Evolutionary conservation across 2,113 vertebrate species (phyloP).

Genomic region (Hippocampus abdominalis): DNA sequence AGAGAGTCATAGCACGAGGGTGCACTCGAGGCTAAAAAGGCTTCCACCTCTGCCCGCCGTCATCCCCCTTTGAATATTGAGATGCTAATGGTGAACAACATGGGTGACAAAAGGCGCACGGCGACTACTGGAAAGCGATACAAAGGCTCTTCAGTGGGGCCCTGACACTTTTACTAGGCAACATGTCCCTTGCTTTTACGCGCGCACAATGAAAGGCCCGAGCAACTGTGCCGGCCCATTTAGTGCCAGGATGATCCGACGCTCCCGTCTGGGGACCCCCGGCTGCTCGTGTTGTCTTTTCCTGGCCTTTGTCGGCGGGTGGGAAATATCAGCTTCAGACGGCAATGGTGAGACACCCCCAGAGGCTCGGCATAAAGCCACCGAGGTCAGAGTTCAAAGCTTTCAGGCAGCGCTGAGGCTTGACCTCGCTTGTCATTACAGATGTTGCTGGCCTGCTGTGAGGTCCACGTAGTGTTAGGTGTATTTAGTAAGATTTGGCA

Average conservation of each 20-base stretch:
- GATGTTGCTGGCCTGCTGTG: constrained; percentile 51
- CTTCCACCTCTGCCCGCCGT: constrained; percentile 53
- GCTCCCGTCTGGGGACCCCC: constrained; percentile 43
- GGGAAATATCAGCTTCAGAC: constrained; percentile 52
- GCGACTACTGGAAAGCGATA: constrained; percentile 53
- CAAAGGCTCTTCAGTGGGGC: constrained; percentile 70
- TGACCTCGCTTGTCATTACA: constrained; percentile 42
- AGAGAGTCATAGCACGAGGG: constrained; percentile 37
- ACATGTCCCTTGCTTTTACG: constrained; percentile 73
- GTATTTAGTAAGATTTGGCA: background rate
- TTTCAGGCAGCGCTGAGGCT: constrained; percentile 49
- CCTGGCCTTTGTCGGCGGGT: constrained; percentile 46
- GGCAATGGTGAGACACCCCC: constrained; percentile 40
- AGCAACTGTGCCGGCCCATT: constrained; percentile 61
- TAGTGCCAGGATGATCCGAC: constrained; percentile 25
- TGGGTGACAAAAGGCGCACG: constrained; percentile 63
- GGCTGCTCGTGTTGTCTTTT: constrained; percentile 35
- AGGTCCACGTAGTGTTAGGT: constrained; percentile 37
- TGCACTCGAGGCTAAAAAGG: constrained; percentile 53
- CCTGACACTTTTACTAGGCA: constrained; percentile 77
- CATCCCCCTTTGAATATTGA: constrained; percentile 72
- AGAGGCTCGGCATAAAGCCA: constrained; percentile 35
- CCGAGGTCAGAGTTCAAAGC: constrained; percentile 66
- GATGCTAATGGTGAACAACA: constrained; percentile 79
- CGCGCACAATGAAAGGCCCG: constrained; percentile 65